A percentile compares a stretch with the other conserved stretches of the same genome.
These are phyloP conservation scores for Lepidocyrtoides sp. DNA, from an alignment of 2,888 invertebrate genomes.

Conservation along the genomic window DNA sequence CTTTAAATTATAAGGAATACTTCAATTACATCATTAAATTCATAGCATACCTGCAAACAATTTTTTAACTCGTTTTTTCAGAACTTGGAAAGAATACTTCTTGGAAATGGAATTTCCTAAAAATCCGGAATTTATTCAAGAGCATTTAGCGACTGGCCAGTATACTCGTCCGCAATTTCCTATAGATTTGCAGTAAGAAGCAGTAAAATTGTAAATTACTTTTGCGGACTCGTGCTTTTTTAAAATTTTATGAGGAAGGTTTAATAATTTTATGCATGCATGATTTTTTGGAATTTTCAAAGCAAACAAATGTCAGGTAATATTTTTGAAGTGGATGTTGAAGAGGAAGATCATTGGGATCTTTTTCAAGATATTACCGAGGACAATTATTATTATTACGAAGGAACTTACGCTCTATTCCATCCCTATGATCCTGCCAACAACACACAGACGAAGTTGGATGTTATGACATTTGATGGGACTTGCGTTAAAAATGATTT, in stretches of 20 bases:
- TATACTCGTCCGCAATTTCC: background rate
- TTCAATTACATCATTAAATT: no score
- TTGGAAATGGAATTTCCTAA: no score
- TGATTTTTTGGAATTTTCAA: no score
- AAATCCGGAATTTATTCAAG: no score
- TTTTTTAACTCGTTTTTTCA: no score
- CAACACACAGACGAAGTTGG: background rate
- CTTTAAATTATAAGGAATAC: no score
- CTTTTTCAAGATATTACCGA: background rate
- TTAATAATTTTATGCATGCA: background rate
- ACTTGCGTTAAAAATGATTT: no score
- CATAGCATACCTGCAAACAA: no score
- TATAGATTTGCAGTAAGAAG: background rate
- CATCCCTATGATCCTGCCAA: background rate
- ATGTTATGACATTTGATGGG: background rate
- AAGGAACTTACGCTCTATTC: background rate
- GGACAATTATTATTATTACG: constrained; percentile 18
- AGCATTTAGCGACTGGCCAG: background rate
- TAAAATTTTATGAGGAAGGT: no score
- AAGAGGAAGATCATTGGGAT: background rate
- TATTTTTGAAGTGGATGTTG: background rate
- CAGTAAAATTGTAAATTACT: background rate
- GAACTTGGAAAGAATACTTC: no score
- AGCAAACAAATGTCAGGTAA: background rate
- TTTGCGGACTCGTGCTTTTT: no score